Percentiles rank a stretch among this genome's conserved stretches.
Conservation (phyloP, 2,888 invertebrate species). For the Branchipolynoe longqiensis region DNA sequence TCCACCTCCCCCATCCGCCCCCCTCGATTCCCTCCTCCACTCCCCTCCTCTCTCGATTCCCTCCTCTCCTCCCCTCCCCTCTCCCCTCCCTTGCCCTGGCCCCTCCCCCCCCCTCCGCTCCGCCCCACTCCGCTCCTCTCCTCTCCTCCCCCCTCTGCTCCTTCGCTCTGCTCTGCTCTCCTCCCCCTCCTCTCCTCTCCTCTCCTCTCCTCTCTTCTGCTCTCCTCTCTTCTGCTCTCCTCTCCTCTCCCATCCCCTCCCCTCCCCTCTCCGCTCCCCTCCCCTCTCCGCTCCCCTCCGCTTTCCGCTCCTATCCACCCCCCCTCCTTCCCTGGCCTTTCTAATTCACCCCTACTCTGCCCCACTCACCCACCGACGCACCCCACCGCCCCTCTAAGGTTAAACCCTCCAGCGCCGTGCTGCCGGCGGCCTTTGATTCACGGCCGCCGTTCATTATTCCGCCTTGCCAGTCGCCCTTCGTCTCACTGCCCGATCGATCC, state of each 20-base stretch:
- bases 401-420: constrained; percentile 5
- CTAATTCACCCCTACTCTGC: not conserved
- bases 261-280: not conserved
- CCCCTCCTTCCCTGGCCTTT: not conserved
- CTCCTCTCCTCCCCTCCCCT: too few species aligned
- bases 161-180: too few species aligned
- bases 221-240: too few species aligned
- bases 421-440: constrained; percentile 16
- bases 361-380: not conserved
- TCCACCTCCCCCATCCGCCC: too few species aligned
- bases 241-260: not conserved
- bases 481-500: constrained; percentile 15
- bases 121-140: too few species aligned
- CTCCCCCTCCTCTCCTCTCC: too few species aligned
- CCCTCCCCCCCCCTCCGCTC: too few species aligned
- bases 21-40: too few species aligned
- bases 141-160: too few species aligned
- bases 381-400: not conserved
- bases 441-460: constrained; percentile 39
- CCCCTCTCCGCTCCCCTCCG: not conserved
- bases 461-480: not conserved
- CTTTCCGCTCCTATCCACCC: not conserved
- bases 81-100: too few species aligned
- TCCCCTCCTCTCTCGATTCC: too few species aligned
- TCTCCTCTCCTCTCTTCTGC: too few species aligned